phyloP scores from a whole-genome alignment of 2,797 vertebrate species.

The Setipinna tenuifilis region DNA sequence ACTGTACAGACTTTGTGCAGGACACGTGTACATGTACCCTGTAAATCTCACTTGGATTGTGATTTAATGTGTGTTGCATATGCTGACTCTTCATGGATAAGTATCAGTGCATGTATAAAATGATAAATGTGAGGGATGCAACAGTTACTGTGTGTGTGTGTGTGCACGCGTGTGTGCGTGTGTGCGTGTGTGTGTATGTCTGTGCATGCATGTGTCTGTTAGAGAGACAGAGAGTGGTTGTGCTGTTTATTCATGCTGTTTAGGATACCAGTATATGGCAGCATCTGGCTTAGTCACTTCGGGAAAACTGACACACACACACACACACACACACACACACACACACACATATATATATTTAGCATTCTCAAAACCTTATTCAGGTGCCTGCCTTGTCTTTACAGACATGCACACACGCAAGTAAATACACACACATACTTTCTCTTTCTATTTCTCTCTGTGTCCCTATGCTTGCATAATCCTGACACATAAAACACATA shows the following conservation, averaged over 20 bases:
- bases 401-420: neutral
- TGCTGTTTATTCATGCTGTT: neutral
- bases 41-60: neutral
- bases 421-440: neutral
- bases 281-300: neutral
- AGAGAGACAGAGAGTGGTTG: neutral
- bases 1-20: neutral
- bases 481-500: too few species aligned
- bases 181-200: neutral
- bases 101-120: too few species aligned
- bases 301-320: neutral
- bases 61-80: neutral
- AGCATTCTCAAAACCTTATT: neutral
- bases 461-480: too few species aligned
- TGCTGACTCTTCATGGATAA: neutral
- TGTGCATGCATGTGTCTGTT: neutral
- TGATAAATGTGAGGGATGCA: neutral
- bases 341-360: neutral
- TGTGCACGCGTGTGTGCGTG: neutral
- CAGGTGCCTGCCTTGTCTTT: neutral
- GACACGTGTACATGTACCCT: neutral
- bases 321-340: neutral
- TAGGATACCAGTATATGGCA: neutral
- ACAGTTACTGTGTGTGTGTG: neutral
- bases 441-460: neutral